A percentile compares a stretch with the other conserved stretches of the same genome.
Conservation (phyloP, 2,888 invertebrate genomes). For the Laothoe populi region DNA sequence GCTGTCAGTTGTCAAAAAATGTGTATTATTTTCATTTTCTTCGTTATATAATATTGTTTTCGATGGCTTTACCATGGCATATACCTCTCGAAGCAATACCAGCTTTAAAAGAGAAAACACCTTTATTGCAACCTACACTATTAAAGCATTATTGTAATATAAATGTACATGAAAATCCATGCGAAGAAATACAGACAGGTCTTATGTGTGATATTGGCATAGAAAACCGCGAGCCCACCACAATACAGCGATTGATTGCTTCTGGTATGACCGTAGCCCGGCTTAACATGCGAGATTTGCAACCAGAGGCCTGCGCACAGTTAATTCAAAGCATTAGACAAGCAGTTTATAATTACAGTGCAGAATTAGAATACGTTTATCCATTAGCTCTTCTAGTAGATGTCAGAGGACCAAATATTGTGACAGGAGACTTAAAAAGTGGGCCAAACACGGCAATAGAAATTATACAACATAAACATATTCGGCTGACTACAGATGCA, state of each 20-base stretch:
- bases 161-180: slow-evolving; percentile 65
- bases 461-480: slow-evolving; percentile 61
- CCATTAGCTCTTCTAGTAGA: slow-evolving; percentile 77
- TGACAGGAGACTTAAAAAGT: slow-evolving; percentile 72
- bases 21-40: too few species aligned
- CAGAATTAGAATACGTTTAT: slow-evolving; percentile 75
- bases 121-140: slow-evolving; percentile 52
- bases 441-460: slow-evolving; percentile 67
- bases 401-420: slow-evolving; percentile 70
- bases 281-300: slow-evolving; percentile 71
- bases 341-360: slow-evolving; percentile 78
- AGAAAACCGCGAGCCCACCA: slow-evolving; percentile 65
- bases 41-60: not conserved
- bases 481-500: slow-evolving; percentile 79
- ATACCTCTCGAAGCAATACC: slow-evolving; percentile 67
- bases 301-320: slow-evolving; percentile 72
- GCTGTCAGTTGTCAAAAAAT: too few species aligned
- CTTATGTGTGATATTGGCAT: slow-evolving; percentile 76
- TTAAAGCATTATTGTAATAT: slow-evolving; percentile 69
- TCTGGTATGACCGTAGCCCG: slow-evolving; percentile 78
- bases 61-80: slow-evolving; percentile 77
- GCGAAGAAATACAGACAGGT: slow-evolving; percentile 74
- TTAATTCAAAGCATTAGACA: slow-evolving; percentile 75
- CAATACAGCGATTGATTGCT: slow-evolving; percentile 74
- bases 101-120: slow-evolving; percentile 44